Evolutionary conservation across 30 jellyfish, hydroid and myxozoan genomes (phyloP), one percentile per base, ranked within the genome.

Genomic region (Phacellophora camtschatica): DNA sequence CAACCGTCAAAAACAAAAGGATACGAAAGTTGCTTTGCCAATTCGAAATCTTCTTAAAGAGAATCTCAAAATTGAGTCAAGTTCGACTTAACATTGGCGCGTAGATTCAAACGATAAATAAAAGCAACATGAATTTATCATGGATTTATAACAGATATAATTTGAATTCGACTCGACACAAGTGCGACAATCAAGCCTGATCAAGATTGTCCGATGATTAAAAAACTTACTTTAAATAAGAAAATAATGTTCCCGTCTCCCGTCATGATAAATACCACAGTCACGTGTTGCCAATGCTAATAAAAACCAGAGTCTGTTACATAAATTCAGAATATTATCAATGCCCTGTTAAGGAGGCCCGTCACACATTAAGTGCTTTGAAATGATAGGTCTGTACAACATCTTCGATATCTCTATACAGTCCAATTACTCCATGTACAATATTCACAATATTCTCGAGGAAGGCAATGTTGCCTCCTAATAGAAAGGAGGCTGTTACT

Each of bases 351-450:
- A 71, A 71, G 69, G 29, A 27, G 68, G 50, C 84, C 84, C 48
- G 42, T 10, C 79, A 22, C 55, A 41, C 61, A 20, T 29, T 15
- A 22, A 12, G 49, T 71, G 58, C 37, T 65, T 34, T 53, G 49
- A 53, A 71, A 71, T 42, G 84, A 71, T 71, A 74, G 24, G 45
- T 53, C 71, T 53, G 66, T 32, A 74, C 76, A 74, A 54, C 75
- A 34, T 49, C 70, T 74, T 36, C 87, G 16, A 24, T 53, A 57
- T 74, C 82, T 78, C 65, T 78, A 63, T 78, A 62, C 90, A 78
- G 90, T 43, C 23, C 70, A 61, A 46, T 78, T 61, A 42, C 90
- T 59, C 74, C 90, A 66, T 78, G 70, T 78, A 78, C 90, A 78
- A 74, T 78, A 78, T 78, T 61, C 71, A 78, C 90, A 78, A 61